phyloP scores from a whole-genome alignment of 2,113 vertebrate species.

The Epinephelus cyanopodus region DNA sequence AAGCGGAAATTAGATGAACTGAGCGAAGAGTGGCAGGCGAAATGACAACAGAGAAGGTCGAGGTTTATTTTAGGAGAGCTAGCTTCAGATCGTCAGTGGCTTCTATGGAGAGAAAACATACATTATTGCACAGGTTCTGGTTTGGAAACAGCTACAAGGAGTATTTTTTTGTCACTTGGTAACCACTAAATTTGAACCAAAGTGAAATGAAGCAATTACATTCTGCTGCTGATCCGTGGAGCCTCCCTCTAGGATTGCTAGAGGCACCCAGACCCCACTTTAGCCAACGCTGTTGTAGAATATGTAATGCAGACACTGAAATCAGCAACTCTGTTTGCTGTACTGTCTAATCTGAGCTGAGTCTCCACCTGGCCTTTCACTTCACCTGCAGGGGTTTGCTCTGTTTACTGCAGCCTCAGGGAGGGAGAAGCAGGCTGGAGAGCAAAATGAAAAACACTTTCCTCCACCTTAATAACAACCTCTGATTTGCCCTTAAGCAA shows the following conservation, averaged over 20 bases:
- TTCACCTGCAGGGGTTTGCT: slow-evolving; percentile 54
- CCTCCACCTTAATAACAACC: slow-evolving; percentile 5
- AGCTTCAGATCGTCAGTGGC: not conserved
- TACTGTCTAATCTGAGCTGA: slow-evolving; percentile 46
- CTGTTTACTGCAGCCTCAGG: slow-evolving; percentile 51
- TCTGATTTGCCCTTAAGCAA: slow-evolving; percentile 32
- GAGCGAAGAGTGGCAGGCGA: slow-evolving; percentile 12
- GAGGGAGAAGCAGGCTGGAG: slow-evolving; percentile 10
- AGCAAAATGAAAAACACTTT: not conserved
- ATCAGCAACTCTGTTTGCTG: slow-evolving; percentile 25
- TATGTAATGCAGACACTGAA: slow-evolving; percentile 24
- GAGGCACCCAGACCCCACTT: not conserved
- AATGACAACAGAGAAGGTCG: slow-evolving; percentile 7
- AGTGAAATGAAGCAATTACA: slow-evolving; percentile 8
- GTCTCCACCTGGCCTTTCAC: slow-evolving; percentile 43
- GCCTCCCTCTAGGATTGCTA: not conserved
- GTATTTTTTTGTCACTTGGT: not conserved
- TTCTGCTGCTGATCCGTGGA: too few species aligned
- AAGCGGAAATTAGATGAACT: slow-evolving; percentile 49
- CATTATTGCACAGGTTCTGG: not conserved
- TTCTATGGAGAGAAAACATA: not conserved
- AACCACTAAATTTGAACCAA: not conserved
- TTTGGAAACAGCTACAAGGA: not conserved
- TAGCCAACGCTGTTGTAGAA: not conserved
- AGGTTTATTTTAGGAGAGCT: slow-evolving; percentile 10